Evolutionary conservation across 2,113 vertebrate genomes (phyloP).

Genomic region (Isurus oxyrinchus): DNA sequence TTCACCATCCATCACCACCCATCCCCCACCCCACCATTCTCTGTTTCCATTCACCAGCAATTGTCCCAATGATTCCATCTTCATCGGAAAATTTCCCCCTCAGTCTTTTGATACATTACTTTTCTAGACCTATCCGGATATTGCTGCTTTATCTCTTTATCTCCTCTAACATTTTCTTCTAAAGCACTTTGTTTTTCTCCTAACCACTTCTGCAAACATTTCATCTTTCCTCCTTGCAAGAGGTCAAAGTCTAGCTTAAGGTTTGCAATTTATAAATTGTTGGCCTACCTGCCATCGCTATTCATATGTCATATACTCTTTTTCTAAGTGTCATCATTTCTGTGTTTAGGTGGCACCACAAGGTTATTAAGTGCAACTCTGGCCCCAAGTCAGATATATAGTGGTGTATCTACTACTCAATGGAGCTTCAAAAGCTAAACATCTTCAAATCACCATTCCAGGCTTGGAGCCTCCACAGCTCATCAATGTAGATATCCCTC

Average conservation of each 20-base stretch:
- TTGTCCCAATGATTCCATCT: neutral
- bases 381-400: neutral
- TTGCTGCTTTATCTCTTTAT: neutral
- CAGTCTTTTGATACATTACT: neutral
- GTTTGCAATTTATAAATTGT: neutral
- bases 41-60: neutral
- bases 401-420: neutral
- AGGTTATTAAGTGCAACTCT: neutral
- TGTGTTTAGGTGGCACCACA: neutral
- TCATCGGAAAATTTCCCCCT: neutral
- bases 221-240: neutral
- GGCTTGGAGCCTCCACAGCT: neutral
- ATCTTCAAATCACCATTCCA: neutral
- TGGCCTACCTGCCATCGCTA: neutral
- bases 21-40: neutral
- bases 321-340: neutral
- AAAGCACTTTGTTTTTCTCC: neutral
- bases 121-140: neutral
- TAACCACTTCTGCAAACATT: neutral
- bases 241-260: neutral
- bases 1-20: too few species aligned
- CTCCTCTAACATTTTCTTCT: neutral
- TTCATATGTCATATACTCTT: neutral
- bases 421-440: neutral
- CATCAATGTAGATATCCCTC: neutral